Evolutionary conservation across 1,140 invertebrate species (phyloP), one percentile per base, ranked within the genome.

Genomic region (Bombus turneri): DNA sequence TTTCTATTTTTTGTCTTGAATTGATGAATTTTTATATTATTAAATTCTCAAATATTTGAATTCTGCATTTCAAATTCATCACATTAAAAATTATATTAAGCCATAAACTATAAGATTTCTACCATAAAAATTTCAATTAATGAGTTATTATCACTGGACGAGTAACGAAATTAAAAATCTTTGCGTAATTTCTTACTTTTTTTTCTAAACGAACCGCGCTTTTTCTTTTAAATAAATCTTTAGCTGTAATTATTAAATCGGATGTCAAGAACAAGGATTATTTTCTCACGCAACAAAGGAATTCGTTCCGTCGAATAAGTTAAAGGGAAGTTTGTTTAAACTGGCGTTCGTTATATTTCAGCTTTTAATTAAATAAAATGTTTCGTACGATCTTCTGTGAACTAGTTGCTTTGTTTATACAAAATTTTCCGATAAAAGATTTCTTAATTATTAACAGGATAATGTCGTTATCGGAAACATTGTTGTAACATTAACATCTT

Each of bases 401-500:
- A 62, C 34, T 76, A 37, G 25, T 62, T 18, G 69, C 39, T n/a
- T 75, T 22, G 47, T 41, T 66, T 41, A 18, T 81, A 64, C 43
- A 77, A 88, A 85, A 78, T 77, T 53, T 68, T 77, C 28, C 22
- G 62, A 66, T 37, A 47, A 43, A 66, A 37, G 53, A 34, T 57
- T 37, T 53, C n/a, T 84, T 68, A 82, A 66, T 76, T 47, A 57
- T 64, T 39, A 87, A 84, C 41, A 72, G 37, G 43, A 62, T 72
- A 53, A 71, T 76, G 37, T 64, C 53, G 13, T 75, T 57, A 75
- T 59, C 66, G 37, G 80, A 72, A 87, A 57, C 77, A 83, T 10
- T 39, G 22, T 39, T n/a, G 62, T 59, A 78, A 57, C 37, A 66
- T 34, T 15, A 28, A 71, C 25, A 71, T 18, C 6, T 71, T 41